Percentiles rank a stretch among this genome's conserved stretches.
phyloP scores from a whole-genome alignment of 1,140 invertebrate genomes.

The Coptotermes formosanus region DNA sequence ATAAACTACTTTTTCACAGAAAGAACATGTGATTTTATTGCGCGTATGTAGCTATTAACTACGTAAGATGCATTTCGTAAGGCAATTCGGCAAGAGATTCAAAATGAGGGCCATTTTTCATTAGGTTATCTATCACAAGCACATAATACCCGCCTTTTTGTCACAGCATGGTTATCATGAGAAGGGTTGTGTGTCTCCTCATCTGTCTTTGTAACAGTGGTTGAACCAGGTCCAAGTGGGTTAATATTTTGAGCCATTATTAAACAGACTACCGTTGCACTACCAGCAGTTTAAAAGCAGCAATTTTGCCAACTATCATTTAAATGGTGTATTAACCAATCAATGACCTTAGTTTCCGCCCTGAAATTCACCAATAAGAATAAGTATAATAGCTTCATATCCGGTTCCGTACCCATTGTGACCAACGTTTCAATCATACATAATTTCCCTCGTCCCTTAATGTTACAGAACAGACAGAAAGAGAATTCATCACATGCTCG shows the following conservation, averaged over 20 bases:
- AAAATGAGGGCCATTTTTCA: conserved; percentile 2
- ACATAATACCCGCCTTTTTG: conserved; percentile 66
- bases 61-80: neutral
- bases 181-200: conserved; percentile 67
- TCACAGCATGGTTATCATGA: conserved; percentile 81
- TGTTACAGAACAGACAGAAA: too few species aligned
- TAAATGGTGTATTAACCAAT: conserved; percentile 22
- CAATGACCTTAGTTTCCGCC: neutral
- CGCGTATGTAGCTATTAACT: too few species aligned
- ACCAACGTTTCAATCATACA: neutral
- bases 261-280: neutral
- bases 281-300: neutral
- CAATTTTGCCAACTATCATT: conserved; percentile 19
- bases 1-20: neutral
- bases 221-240: conserved; percentile 67
- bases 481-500: too few species aligned
- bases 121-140: neutral
- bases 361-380: neutral
- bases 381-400: neutral
- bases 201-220: conserved; percentile 66
- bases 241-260: conserved; percentile 82
- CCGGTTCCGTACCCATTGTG: neutral
- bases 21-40: too few species aligned
- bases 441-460: too few species aligned
- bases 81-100: neutral